These are phyloP conservation scores for Silurus lanzhouensis DNA, from an alignment of 2,797 vertebrate genomes.

Conservation along the genomic window DNA sequence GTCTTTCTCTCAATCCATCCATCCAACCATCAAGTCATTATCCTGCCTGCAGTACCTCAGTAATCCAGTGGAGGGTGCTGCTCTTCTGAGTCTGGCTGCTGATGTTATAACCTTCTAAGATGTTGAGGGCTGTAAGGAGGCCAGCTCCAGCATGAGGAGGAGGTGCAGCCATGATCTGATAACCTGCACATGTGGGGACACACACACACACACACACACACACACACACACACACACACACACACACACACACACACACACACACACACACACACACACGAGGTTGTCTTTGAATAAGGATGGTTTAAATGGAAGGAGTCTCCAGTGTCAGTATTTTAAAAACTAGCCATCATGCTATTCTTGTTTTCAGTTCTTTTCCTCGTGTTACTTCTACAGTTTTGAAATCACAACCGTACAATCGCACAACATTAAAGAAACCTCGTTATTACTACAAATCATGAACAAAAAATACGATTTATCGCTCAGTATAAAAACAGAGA, in stretches of 20 bases:
- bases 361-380: not conserved
- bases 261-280: not conserved
- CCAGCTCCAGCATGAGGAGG: conserved; percentile 92
- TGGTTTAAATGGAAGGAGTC: not conserved
- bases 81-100: conserved; percentile 79
- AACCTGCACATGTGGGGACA: conserved; percentile 73
- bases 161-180: conserved; percentile 86
- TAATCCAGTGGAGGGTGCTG: conserved; percentile 86
- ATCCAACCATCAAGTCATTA: too few relatives aligned
- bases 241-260: not conserved
- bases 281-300: not conserved
- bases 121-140: conserved; percentile 91
- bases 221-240: not conserved
- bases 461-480: not conserved
- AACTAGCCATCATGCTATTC: not conserved
- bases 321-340: not conserved
- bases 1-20: too few relatives aligned
- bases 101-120: conserved; percentile 95
- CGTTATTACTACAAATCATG: not conserved
- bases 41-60: conserved; percentile 79
- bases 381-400: not conserved
- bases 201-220: not conserved
- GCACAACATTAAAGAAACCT: not conserved
- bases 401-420: not conserved
- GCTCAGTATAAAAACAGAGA: not conserved